Evolutionary conservation across 2,888 invertebrate genomes (phyloP), one percentile per base, ranked within the genome.

Genomic region (Criorhina ranunculi): DNA sequence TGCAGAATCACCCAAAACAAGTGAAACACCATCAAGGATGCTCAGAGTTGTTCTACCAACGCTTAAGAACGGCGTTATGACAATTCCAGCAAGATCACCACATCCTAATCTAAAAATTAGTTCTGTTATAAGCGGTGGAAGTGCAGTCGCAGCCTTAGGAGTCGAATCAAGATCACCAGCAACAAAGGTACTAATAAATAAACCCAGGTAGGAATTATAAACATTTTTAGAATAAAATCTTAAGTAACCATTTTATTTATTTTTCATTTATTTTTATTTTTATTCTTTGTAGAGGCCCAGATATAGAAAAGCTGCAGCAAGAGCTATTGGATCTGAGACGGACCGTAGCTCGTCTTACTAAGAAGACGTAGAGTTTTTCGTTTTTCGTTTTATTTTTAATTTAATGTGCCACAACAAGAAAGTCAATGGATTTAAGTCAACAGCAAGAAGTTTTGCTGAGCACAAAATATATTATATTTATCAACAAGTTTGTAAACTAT

Each of bases 321-420:
- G 91, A 90, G 79, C 80, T 91, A 44, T 70, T 87, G 3, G 88
- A 89, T 44, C 73, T 91, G 66, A 86, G 88, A 5, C 89, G 90
- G n/a, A 88, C 88, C 0, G 89, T 90, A 8, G 90, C 88, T 1
- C 86, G 87, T 19, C 86, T 89, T 0, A 88, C 88, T 2, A 88
- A 88, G 42, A 88, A 85, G 31, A 64, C 87, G 0, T 72, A 53
- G 51, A 37, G 8, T 2, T 5, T 33, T 11, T 12, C 15, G 8
- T 33, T 12, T 29, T 35, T n/a, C n/a, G n/a, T n/a, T 12, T 35
- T 29, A 2, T 31, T 17, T 17, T 7, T 35, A 17, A 17, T 33
- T 9, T 1, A 46, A 8, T 11, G 5, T 55, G 19, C 12, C 2
- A 12, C 19, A 17, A 11, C 2, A 12, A 64, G n/a, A n/a, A n/a